Conservation (phyloP, 2,888 invertebrate genomes). For the Trachelus tabidus region DNA sequence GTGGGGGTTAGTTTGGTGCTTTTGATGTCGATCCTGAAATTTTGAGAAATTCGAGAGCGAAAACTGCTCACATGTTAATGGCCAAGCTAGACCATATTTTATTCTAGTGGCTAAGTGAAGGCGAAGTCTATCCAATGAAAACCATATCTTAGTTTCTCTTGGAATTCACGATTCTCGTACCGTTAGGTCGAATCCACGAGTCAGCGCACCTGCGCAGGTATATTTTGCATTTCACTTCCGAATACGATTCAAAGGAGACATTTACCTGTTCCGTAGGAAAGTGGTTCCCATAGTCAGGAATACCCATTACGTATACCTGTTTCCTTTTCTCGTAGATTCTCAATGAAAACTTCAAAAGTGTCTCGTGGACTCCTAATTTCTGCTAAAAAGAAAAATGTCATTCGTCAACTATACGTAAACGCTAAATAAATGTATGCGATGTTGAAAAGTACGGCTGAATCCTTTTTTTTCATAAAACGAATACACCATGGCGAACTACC, state of each 20-base stretch:
- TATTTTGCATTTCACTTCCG: constrained; percentile 13
- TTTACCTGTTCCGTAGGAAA: not conserved
- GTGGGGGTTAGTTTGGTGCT: too few species aligned
- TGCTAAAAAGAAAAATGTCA: not conserved
- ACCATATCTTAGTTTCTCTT: constrained; percentile 20
- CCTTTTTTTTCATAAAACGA: not conserved
- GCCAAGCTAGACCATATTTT: not conserved
- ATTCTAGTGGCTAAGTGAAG: not conserved
- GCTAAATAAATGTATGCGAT: not conserved
- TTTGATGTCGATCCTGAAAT: not conserved
- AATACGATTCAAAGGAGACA: not conserved
- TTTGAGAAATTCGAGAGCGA: not conserved
- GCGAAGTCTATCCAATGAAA: not conserved
- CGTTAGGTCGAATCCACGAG: constrained; percentile 27
- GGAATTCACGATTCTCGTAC: constrained; percentile 13
- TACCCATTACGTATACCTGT: not conserved
- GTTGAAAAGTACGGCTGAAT: not conserved
- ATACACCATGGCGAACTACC: not conserved
- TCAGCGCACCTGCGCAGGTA: constrained; percentile 20
- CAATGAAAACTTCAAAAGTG: not conserved
- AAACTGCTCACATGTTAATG: not conserved
- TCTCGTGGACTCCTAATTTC: not conserved
- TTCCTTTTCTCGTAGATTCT: not conserved
- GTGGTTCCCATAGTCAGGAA: not conserved
- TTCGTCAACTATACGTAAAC: not conserved